phyloP scores from a whole-genome alignment of 1,140 invertebrate species.

The Euschistus heros region DNA sequence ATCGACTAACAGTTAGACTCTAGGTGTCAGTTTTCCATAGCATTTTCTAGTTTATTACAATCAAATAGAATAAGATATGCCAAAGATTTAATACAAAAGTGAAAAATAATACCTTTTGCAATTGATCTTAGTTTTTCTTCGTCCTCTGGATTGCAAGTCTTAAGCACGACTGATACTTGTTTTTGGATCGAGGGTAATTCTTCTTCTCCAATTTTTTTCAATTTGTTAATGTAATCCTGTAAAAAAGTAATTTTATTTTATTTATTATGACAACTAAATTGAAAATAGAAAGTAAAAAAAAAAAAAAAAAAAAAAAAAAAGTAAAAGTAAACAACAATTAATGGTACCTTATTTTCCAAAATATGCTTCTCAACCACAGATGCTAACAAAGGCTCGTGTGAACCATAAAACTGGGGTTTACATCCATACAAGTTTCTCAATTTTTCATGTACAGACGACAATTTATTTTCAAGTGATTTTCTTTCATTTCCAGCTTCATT shows the following conservation, averaged over 20 bases:
- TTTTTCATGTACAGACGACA: constrained; percentile 17
- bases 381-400: constrained; percentile 29
- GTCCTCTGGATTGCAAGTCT: constrained; percentile 68
- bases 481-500: constrained; percentile 53
- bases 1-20: too few relatives aligned
- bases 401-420: constrained; percentile 17
- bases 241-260: constrained; percentile 23
- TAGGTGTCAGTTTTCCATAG: too few relatives aligned
- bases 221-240: constrained; percentile 54
- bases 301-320: background rate
- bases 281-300: background rate
- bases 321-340: background rate
- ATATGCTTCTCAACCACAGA: constrained; percentile 47
- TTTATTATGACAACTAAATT: background rate
- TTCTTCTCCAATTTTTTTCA: constrained; percentile 65
- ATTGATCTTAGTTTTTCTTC: constrained; percentile 50
- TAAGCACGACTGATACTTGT: constrained; percentile 60
- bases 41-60: too few relatives aligned
- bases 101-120: constrained; percentile 37
- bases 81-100: background rate
- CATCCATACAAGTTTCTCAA: constrained; percentile 20
- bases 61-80: too few relatives aligned
- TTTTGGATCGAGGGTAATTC: constrained; percentile 60
- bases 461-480: constrained; percentile 60
- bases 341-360: constrained; percentile 23